phyloP scores from a whole-genome alignment of 2,888 invertebrate genomes.

The Dryomyza anilis region DNA sequence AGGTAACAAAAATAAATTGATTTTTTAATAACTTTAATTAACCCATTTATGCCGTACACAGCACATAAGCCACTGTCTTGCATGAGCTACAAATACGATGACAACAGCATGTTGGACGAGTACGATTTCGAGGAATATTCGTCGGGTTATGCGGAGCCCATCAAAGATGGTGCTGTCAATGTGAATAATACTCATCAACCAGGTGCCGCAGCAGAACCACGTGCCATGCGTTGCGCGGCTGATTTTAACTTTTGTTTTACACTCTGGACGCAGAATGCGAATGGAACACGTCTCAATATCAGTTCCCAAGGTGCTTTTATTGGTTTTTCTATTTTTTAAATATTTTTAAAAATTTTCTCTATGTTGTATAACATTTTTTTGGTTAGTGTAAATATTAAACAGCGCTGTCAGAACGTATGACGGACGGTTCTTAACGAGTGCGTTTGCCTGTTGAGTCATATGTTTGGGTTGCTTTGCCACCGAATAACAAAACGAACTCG shows the following conservation, averaged over 20 bases:
- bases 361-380: neutral
- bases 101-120: constrained; percentile 45
- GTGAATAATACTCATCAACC: constrained; percentile 19
- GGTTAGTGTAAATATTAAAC: no score
- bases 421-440: neutral
- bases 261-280: constrained; percentile 48
- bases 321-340: no score
- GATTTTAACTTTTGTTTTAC: constrained; percentile 55
- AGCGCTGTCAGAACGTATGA: neutral
- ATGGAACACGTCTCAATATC: constrained; percentile 42
- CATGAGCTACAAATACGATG: constrained; percentile 53
- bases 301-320: constrained; percentile 52
- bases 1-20: constrained; percentile 31
- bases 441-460: neutral
- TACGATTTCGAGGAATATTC: constrained; percentile 49
- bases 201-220: constrained; percentile 9
- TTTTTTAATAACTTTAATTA: neutral
- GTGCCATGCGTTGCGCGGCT: constrained; percentile 41
- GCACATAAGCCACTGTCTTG: constrained; percentile 50
- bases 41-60: constrained; percentile 27
- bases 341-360: no score
- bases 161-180: neutral
- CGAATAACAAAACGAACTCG: neutral
- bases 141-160: constrained; percentile 32
- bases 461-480: neutral